phyloP scores from a whole-genome alignment of 2,888 invertebrate genomes.

The Melanchra persicariae region DNA sequence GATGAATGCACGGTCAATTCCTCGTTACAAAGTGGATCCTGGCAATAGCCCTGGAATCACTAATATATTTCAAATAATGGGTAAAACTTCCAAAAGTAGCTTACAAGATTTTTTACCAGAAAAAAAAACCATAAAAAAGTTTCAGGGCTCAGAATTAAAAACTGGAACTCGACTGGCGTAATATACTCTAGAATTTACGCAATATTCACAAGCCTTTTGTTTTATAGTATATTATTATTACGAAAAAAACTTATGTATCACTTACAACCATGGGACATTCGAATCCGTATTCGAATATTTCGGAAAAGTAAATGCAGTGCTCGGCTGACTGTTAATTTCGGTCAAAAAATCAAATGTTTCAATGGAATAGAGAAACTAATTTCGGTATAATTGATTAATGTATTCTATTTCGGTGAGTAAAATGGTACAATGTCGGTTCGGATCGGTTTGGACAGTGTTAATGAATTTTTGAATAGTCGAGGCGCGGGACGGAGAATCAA shows the following conservation, averaged over 20 bases:
- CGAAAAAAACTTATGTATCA: conserved; percentile 42
- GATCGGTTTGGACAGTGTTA: conserved; percentile 82
- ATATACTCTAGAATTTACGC: conserved; percentile 73
- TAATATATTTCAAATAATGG: conserved; percentile 31
- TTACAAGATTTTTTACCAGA: conserved; percentile 7
- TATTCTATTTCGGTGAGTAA: conserved; percentile 72
- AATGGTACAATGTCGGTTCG: conserved; percentile 76
- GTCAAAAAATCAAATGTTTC: conserved; percentile 32
- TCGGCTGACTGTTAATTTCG: conserved; percentile 3
- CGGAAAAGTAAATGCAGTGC: conserved; percentile 7
- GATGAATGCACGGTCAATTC: conserved; percentile 2
- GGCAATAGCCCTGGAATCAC: conserved; percentile 47
- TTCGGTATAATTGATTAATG: conserved; percentile 62
- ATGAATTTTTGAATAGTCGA: conserved; percentile 88
- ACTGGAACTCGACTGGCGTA: conserved; percentile 44
- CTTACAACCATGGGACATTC: conserved; percentile 46
- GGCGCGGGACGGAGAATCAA: conserved; percentile 89
- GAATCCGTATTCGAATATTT: conserved; percentile 20
- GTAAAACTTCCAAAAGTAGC: conserved; percentile 34
- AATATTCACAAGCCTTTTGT: conserved; percentile 85
- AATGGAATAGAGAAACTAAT: conserved; percentile 37
- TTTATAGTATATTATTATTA: conserved; percentile 59
- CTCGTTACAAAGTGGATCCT: conserved; percentile 3
- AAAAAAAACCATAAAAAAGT: conserved; percentile 20
- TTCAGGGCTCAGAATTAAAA: conserved; percentile 4